Evolutionary conservation across 2,888 invertebrate species (phyloP).

Genomic region (Atethmia centrago): DNA sequence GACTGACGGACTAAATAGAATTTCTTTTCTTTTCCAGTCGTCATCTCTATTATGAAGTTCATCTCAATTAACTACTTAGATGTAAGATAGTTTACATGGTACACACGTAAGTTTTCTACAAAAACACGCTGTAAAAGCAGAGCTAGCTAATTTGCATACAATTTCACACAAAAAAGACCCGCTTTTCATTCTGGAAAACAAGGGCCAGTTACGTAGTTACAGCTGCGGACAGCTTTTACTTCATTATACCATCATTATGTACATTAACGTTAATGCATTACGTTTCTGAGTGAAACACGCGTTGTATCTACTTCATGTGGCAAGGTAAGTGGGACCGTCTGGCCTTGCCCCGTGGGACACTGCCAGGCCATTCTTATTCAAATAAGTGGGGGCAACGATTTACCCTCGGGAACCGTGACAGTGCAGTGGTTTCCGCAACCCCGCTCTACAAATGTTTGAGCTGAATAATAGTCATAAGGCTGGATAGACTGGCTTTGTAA

Average conservation of each 20-base stretch:
- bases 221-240: constrained; percentile 18
- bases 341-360: constrained; percentile 71
- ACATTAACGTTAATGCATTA: constrained; percentile 67
- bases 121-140: not conserved
- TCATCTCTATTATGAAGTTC: not conserved
- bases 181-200: constrained; percentile 18
- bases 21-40: no score
- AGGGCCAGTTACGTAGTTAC: not conserved
- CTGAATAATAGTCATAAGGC: constrained; percentile 57
- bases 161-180: not conserved
- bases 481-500: constrained; percentile 31
- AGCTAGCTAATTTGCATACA: not conserved
- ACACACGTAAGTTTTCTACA: not conserved
- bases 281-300: constrained; percentile 72
- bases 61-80: not conserved
- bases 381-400: constrained; percentile 85
- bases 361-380: constrained; percentile 87
- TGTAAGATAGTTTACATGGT: not conserved
- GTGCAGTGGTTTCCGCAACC: constrained; percentile 63
- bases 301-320: constrained; percentile 70
- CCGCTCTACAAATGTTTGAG: constrained; percentile 63
- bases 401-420: constrained; percentile 77
- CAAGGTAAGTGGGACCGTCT: constrained; percentile 74
- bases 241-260: constrained; percentile 37
- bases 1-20: no score